These are phyloP conservation scores for Pleuronectes platessa DNA, from an alignment of 2,113 vertebrate genomes.

Conservation along the genomic window DNA sequence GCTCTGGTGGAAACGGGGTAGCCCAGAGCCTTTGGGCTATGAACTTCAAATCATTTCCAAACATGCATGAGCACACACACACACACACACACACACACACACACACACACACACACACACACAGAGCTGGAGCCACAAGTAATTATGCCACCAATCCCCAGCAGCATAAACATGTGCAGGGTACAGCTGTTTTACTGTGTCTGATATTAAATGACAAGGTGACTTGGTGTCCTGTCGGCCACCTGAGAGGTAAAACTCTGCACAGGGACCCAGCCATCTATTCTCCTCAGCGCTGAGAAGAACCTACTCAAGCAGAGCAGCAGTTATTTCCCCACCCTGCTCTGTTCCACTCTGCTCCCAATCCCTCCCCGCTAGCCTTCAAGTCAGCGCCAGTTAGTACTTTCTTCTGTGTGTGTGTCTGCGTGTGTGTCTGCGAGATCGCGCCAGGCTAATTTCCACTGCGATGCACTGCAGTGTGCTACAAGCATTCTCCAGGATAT, in stretches of 20 bases:
- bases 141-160: slow-evolving; percentile 59
- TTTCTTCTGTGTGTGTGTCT: slow-evolving; percentile 37
- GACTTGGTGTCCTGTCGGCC: slow-evolving; percentile 76
- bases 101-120: slow-evolving; percentile 7
- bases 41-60: slow-evolving; percentile 64
- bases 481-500: slow-evolving; percentile 69
- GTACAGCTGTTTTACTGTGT: slow-evolving; percentile 74
- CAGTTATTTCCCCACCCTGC: slow-evolving; percentile 68
- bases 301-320: slow-evolving; percentile 75
- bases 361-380: slow-evolving; percentile 68
- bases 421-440: slow-evolving; percentile 19
- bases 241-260: slow-evolving; percentile 71
- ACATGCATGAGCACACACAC: slow-evolving; percentile 35
- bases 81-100: slow-evolving; percentile 7
- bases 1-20: slow-evolving; percentile 34
- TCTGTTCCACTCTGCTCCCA: slow-evolving; percentile 55
- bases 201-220: slow-evolving; percentile 78
- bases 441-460: slow-evolving; percentile 66
- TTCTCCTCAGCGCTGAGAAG: slow-evolving; percentile 64
- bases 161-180: slow-evolving; percentile 55
- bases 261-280: slow-evolving; percentile 62
- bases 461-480: slow-evolving; percentile 59
- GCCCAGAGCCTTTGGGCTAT: slow-evolving; percentile 42
- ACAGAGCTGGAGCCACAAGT: slow-evolving; percentile 3
- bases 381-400: slow-evolving; percentile 72